Conservation (phyloP, 2,888 invertebrate genomes). For the Aricia artaxerxes region DNA sequence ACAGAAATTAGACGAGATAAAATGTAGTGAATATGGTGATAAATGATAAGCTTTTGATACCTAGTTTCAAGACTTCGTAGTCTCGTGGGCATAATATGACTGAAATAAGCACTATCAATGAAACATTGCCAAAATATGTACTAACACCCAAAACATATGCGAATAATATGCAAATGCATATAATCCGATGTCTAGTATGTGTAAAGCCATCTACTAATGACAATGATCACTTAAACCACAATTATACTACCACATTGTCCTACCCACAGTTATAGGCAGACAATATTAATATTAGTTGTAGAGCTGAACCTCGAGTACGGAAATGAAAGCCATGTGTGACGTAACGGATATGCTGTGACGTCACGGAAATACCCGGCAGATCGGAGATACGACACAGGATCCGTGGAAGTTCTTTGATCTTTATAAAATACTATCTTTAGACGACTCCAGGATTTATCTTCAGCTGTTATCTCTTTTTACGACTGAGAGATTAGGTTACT, state of each 20-base stretch:
- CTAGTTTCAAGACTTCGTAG: too few relatives aligned
- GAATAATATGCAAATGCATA: too few relatives aligned
- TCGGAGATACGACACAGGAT: not conserved
- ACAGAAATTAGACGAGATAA: too few relatives aligned
- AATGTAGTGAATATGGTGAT: too few relatives aligned
- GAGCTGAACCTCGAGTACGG: constrained; percentile 13
- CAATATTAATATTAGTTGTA: not conserved
- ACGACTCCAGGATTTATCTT: not conserved
- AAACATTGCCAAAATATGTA: too few relatives aligned
- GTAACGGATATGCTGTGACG: not conserved
- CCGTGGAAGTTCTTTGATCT: not conserved
- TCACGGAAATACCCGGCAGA: constrained; percentile 17
- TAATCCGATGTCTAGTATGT: too few relatives aligned
- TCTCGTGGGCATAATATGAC: too few relatives aligned
- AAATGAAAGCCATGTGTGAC: constrained; percentile 11
- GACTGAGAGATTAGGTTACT: not conserved
- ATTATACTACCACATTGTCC: not conserved
- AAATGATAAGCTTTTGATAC: too few relatives aligned
- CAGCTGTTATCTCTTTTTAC: not conserved
- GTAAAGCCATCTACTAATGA: too few relatives aligned
- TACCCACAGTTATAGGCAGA: not conserved
- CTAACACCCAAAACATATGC: too few relatives aligned
- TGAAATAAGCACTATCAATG: too few relatives aligned
- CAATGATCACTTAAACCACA: not conserved
- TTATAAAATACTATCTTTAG: constrained; percentile 1